Base-by-base conservation (phyloP, 2,113 vertebrate species). In the Dolichallabes microphthalmus region DNA sequence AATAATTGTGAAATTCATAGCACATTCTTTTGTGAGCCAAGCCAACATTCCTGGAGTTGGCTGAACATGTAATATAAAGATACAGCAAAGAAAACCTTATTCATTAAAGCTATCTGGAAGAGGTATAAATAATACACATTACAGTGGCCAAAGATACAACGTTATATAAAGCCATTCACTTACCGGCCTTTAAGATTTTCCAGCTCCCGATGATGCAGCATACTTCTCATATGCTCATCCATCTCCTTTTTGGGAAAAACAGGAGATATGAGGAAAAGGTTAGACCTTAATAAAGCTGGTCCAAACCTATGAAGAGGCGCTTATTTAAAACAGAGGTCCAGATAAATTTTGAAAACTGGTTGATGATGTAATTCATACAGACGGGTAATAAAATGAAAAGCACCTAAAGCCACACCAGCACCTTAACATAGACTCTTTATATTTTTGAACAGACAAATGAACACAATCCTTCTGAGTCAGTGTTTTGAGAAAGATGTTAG, bases 111-210 rank as follows among this genome's bases (percentile, higher is more conserved):
- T 22, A 45, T 45, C 1, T 45, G 35, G 13, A 74, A 19, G 15
- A 58, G 53, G 20, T 25, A 9, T 35, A 8, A 30, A 20, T 4
- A 63, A 14, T 17, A n/a, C 7, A 27, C 2, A 9, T 61, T 63
- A 30, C 39, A 15, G 39, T 52, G 14, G 32, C 10, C n/a, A 32
- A 14, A 30, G 45, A 63, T 32, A 50, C 6, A 20, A 2, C 22
- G 15, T 0, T 5, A 39, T 30, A 25, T 30, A 30, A 88, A 19
- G 30, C 9, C 63, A 53, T 32, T 1, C 35, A 90, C 96, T 94
- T 95, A 98, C 98, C 98, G 96, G 90, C 98, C 98, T 91, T 96
- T 99, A 71, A 99, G 93, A 91, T 98, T 99, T 94, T 99, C 98
- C 93, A 99, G 95, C 90, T 98, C 98, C 71, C 98, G 94, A 93